phyloP scores from a whole-genome alignment of 2,888 invertebrate species.

The Lithosia quadra region DNA sequence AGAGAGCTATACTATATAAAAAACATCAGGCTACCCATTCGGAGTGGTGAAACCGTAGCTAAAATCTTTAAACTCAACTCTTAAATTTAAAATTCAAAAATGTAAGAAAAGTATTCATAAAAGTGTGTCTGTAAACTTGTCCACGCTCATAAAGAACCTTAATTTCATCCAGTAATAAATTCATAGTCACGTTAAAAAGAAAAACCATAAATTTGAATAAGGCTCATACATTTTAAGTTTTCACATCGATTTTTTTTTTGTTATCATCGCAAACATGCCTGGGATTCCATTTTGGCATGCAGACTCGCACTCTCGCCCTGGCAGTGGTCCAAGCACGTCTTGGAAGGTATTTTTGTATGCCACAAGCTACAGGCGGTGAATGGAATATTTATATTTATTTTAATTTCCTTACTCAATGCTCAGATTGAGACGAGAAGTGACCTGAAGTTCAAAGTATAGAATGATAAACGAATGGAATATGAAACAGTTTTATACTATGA shows the following conservation, averaged over 20 bases:
- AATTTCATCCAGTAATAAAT: constrained; percentile 26
- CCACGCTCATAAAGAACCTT: constrained; percentile 17
- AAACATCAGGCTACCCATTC: too few species aligned
- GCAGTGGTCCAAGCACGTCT: constrained; percentile 65
- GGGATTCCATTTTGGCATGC: constrained; percentile 70
- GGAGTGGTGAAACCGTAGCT: too few species aligned
- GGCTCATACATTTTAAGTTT: constrained; percentile 55
- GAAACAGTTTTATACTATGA: neutral
- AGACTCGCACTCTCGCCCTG: constrained; percentile 64
- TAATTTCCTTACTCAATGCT: constrained; percentile 16
- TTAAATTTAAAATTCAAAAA: too few species aligned
- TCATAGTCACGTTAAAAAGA: constrained; percentile 18
- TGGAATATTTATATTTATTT: constrained; percentile 35
- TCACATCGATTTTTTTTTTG: constrained; percentile 53
- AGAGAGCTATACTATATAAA: too few species aligned
- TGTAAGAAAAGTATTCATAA: constrained; percentile 7
- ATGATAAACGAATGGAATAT: constrained; percentile 7
- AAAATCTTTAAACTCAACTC: too few species aligned
- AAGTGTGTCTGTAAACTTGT: constrained; percentile 6
- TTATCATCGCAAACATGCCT: constrained; percentile 60
- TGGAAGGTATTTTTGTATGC: constrained; percentile 53
- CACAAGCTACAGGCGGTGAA: constrained; percentile 51
- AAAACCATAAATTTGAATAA: constrained; percentile 46
- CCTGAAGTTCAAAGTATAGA: neutral
- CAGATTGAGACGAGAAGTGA: constrained; percentile 6